These are phyloP conservation scores for Limosa lapponica DNA, from an alignment of 2,797 vertebrate genomes.

Conservation along the genomic window DNA sequence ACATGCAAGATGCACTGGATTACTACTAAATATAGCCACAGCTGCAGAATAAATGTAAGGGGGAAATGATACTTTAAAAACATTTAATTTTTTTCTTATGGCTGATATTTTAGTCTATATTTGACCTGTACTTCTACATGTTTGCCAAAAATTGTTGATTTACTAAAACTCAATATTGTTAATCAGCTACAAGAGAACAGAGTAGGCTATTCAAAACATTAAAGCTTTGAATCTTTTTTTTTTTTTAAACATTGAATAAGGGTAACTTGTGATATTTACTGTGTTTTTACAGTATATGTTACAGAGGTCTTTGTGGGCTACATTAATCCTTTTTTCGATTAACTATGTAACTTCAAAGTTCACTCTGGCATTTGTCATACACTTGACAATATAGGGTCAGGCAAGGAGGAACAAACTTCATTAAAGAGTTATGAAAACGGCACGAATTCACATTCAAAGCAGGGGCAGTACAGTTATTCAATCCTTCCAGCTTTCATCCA, in stretches of 20 bases:
- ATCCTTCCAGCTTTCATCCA: not conserved
- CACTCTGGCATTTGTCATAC: slow-evolving; percentile 49
- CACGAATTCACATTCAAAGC: not conserved
- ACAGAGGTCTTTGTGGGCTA: slow-evolving; percentile 19
- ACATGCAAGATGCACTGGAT: not conserved
- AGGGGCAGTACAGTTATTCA: not conserved
- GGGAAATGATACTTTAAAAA: not conserved
- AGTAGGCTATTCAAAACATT: not conserved
- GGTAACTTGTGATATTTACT: slow-evolving; percentile 44
- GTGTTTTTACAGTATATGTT: slow-evolving; percentile 22
- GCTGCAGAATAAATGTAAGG: not conserved
- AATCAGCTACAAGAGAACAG: not conserved
- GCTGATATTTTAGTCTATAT: not conserved
- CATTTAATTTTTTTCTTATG: not conserved
- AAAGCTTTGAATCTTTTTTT: not conserved
- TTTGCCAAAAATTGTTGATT: not conserved
- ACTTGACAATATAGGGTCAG: not conserved
- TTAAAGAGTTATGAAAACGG: not conserved
- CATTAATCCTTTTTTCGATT: slow-evolving; percentile 45
- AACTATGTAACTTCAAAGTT: slow-evolving; percentile 46
- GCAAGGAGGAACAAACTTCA: not conserved
- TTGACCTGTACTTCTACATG: not conserved
- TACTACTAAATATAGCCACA: not conserved
- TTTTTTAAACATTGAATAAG: not conserved
- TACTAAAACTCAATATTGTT: not conserved